Percentiles rank a stretch among this genome's conserved stretches.
phyloP scores from a whole-genome alignment of 2,888 invertebrate genomes.

The Apamea monoglypha region DNA sequence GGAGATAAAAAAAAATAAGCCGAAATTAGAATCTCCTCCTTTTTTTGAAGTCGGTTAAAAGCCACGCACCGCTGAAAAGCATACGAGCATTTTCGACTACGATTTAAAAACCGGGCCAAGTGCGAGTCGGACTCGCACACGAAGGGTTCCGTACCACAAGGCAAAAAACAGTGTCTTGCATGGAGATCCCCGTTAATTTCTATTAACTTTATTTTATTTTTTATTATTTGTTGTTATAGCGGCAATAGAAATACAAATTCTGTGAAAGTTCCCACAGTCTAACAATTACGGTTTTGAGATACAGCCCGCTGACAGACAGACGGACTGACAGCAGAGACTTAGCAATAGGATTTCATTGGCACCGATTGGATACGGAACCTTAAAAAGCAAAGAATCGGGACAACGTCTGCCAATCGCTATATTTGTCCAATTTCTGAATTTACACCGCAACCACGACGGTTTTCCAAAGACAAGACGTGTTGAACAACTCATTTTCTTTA shows the following conservation, averaged over 20 bases:
- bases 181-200: not conserved
- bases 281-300: not conserved
- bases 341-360: not conserved
- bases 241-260: not conserved
- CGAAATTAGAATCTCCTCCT: no score
- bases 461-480: not conserved
- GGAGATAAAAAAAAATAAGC: not conserved
- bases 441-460: not conserved
- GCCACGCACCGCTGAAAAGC: not conserved
- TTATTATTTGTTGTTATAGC: not conserved
- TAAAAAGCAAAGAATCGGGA: not conserved
- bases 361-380: not conserved
- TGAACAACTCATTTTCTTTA: not conserved
- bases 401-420: not conserved
- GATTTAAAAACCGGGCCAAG: not conserved
- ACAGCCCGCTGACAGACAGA: not conserved
- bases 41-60: no score
- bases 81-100: not conserved
- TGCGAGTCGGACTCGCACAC: no score
- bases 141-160: no score
- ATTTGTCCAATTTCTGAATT: not conserved
- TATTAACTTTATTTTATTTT: not conserved
- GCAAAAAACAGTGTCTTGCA: not conserved
- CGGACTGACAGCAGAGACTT: no score
- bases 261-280: not conserved